A percentile compares a stretch with the other conserved stretches of the same genome.
Conservation (phyloP, 1,140 invertebrate species). For the Drosophila lowei region DNA sequence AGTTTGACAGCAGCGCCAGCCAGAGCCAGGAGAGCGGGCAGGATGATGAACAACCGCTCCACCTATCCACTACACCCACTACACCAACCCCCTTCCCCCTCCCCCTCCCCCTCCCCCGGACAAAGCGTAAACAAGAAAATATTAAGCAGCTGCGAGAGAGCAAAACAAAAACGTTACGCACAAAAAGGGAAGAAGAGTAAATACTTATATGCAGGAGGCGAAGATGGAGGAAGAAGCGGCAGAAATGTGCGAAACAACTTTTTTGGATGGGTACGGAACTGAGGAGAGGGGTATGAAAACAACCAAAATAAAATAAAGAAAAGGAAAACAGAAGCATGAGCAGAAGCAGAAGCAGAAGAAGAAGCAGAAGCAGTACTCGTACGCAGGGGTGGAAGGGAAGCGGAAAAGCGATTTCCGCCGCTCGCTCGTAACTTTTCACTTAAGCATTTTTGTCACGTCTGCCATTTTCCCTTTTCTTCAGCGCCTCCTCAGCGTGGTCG, state of each 20-base stretch:
- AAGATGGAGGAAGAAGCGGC: slow-evolving; percentile 6
- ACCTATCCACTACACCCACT: neutral
- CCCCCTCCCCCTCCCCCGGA: neutral
- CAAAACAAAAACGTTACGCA: slow-evolving; percentile 48
- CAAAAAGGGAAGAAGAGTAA: slow-evolving; percentile 4
- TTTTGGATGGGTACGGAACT: slow-evolving; percentile 3
- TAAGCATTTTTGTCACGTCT: slow-evolving; percentile 82
- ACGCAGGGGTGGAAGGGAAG: neutral
- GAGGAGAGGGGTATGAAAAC: slow-evolving; percentile 21
- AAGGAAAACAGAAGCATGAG: slow-evolving; percentile 12
- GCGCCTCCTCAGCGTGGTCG: neutral
- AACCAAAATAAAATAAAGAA: slow-evolving; percentile 51
- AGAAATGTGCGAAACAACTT: slow-evolving; percentile 44
- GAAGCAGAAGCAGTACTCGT: slow-evolving; percentile 2
- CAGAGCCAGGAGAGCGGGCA: slow-evolving; percentile 2
- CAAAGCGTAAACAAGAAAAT: slow-evolving; percentile 79
- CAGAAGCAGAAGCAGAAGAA: neutral
- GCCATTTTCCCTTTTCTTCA: slow-evolving; percentile 46
- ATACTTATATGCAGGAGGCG: neutral
- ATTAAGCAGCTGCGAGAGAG: slow-evolving; percentile 67
- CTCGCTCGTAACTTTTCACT: slow-evolving; percentile 79
- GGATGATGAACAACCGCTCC: slow-evolving; percentile 66
- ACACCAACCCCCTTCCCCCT: neutral
- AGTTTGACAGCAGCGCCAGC: slow-evolving; percentile 51
- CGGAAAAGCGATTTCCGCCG: slow-evolving; percentile 62